Evolutionary conservation across 2,888 invertebrate genomes (phyloP), one percentile per base, ranked within the genome.

Genomic region (Eupithecia dodoneata): DNA sequence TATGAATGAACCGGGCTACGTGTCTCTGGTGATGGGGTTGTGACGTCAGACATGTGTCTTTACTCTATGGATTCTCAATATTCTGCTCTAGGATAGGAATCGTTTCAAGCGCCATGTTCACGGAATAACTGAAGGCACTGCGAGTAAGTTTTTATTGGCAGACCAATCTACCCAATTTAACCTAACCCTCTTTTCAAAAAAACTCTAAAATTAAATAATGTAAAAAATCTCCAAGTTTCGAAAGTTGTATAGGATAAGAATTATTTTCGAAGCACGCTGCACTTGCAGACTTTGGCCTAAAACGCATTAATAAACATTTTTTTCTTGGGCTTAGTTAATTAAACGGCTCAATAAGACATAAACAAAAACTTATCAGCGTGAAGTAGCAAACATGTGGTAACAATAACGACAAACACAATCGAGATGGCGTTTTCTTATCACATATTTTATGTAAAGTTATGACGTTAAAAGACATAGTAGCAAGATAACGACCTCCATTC

Each of bases 1-100:
- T 73, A 88, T 92, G 91, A 90, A 90, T 90, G 91, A 87, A 88
- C 86, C 87, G 85, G 86, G 86, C 85, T 87, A 86, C 85, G 89
- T 91, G 92, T 88, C 89, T 89, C 87, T 81, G 83, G 81, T 76
- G 82, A 82, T 81, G 81, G 83, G 76, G 78, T 76, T 75, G 84
- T 91, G 91, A 92, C 92, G 91, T 91, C 89, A 91, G 78, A 78
- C 52, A 76, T 63, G 66, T 63, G 66, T 72, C 55, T 67, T 70
- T 10, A 76, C 76, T 45, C 63, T 30, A 63, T 63, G 63, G 12
- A 63, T 63, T 63, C 30, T 12, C 4, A 63, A 63, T 63, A 63
- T 63, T 18, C 59, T 59, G 59, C 9, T 59, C 4, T n/a, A 59
- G 55, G 30, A 30, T 30, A 30, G 30, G 30, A 30, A 30, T 30